Evolutionary conservation across 2,113 vertebrate species (phyloP).

Genomic region (Mugil cephalus): DNA sequence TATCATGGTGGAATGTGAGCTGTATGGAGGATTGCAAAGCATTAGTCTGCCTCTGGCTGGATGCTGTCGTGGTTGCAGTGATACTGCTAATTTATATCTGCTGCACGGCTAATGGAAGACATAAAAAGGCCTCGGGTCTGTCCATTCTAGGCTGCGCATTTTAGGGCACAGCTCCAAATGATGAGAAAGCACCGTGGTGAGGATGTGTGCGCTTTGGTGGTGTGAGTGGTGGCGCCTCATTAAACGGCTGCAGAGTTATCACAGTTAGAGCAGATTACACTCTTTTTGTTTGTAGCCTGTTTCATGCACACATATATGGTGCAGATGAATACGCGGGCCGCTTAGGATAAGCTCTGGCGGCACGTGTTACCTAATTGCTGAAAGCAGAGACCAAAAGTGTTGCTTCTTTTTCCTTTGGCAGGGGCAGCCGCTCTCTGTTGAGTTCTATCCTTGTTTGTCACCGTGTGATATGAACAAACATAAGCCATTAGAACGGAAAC

Average conservation of each 20-base stretch:
- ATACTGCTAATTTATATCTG: conserved; percentile 69
- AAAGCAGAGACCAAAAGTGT: conserved; percentile 24
- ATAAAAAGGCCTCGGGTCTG: conserved; percentile 65
- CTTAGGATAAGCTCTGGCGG: conserved; percentile 18
- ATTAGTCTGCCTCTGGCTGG: conserved; percentile 61
- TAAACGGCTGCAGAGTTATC: conserved; percentile 59
- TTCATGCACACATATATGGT: conserved; percentile 2
- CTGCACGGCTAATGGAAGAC: conserved; percentile 68
- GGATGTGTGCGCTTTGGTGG: neutral
- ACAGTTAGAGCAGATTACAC: conserved; percentile 47
- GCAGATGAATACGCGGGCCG: conserved; percentile 12
- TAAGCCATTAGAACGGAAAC: conserved; percentile 1
- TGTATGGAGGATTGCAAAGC: conserved; percentile 63
- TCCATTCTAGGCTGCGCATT: conserved; percentile 54
- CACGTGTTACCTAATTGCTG: conserved; percentile 22
- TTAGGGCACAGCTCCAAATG: conserved; percentile 63
- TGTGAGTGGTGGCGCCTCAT: conserved; percentile 49
- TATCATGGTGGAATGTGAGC: conserved; percentile 55
- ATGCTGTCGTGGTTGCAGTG: conserved; percentile 40
- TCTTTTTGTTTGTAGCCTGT: conserved; percentile 26
- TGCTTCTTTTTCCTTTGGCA: conserved; percentile 14
- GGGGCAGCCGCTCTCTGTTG: neutral
- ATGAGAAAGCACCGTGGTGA: conserved; percentile 51
- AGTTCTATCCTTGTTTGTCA: neutral
- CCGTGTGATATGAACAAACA: conserved; percentile 12